Base-by-base conservation (phyloP, 1,140 invertebrate species). In the Onthophagus taurus region DNA sequence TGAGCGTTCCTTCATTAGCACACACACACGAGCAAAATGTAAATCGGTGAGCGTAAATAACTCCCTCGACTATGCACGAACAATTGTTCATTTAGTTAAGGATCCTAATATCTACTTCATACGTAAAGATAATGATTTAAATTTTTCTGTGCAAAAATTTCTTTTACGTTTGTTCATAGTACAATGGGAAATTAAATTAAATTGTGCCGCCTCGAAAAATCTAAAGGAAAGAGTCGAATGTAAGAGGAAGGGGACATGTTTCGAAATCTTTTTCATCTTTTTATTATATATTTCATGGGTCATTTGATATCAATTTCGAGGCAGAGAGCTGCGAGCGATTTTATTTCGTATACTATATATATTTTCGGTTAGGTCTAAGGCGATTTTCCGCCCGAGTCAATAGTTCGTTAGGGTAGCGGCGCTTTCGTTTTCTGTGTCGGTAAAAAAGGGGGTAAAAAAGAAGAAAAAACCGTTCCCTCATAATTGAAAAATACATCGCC, bases 241-340 rank as follows among this genome's bases (percentile, higher is more conserved):
- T 1, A 19, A n/a, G 17, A 20, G 24, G 35, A 37, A n/a, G n/a
- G n/a, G n/a, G n/a, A n/a, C n/a, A n/a, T n/a, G n/a, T n/a, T n/a
- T n/a, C 18, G 17, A 21, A 37, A 37, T 37, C 20, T 37, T 37
- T 36, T 37, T 16, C 17, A 12, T 19, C 24, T 37, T 16, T 37
- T 37, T 37, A 12, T 21, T 37, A 37, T 37, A 37, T 37, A 21
- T 37, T 37, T 37, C 35, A 37, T 16, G 35, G 35, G 24, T 37
- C 35, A 37, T 37, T 37, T 37, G 19, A 37, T 37, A 37, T 37
- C 35, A 37, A 37, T 37, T 37, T 37, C 24, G n/a, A n/a, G n/a
- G n/a, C n/a, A n/a, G n/a, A n/a, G n/a, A 19, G 35, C 35, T 21
- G 24, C 24, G 19, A 18, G 35, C 24, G 35, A 37, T 37, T 37